A percentile compares a stretch with the other conserved stretches of the same genome.
Conservation (phyloP, 2,797 vertebrate species). For the Coendou prehensilis region DNA sequence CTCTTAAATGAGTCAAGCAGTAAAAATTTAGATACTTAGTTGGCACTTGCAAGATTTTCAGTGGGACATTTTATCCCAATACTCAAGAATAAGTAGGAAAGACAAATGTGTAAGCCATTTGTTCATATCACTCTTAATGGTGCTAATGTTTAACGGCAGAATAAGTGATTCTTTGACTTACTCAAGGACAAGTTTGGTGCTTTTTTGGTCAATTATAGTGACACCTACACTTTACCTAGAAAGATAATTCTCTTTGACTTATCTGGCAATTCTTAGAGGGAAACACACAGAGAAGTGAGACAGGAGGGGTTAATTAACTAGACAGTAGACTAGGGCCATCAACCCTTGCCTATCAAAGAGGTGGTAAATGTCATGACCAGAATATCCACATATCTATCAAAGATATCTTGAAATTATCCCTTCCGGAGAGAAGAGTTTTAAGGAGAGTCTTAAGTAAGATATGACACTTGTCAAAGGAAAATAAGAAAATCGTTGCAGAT, state of each 20-base stretch:
- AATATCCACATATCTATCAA: conserved; percentile 40
- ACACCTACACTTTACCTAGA: not conserved
- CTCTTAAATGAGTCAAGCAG: not conserved
- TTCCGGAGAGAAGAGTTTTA: conserved; percentile 62
- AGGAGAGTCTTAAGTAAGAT: conserved; percentile 72
- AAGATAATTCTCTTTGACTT: not conserved
- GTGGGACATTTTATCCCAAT: not conserved
- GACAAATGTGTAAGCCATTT: not conserved
- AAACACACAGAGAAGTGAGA: not conserved
- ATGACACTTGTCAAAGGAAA: conserved; percentile 78
- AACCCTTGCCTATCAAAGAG: not conserved
- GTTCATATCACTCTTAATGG: not conserved
- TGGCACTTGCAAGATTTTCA: not conserved
- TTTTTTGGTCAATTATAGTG: not conserved
- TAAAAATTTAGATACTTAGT: not conserved
- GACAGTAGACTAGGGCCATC: not conserved
- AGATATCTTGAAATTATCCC: conserved; percentile 61
- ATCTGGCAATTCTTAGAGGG: not conserved
- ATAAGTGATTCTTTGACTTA: not conserved
- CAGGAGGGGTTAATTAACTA: not conserved
- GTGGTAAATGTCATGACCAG: conserved; percentile 9
- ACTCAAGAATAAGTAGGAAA: not conserved
- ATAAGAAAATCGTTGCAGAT: conserved; percentile 80
- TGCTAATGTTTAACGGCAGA: not conserved
- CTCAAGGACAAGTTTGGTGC: not conserved